phyloP scores from a whole-genome alignment of 92 coral and sea anemone species.

The Paragorgia papillata region DNA sequence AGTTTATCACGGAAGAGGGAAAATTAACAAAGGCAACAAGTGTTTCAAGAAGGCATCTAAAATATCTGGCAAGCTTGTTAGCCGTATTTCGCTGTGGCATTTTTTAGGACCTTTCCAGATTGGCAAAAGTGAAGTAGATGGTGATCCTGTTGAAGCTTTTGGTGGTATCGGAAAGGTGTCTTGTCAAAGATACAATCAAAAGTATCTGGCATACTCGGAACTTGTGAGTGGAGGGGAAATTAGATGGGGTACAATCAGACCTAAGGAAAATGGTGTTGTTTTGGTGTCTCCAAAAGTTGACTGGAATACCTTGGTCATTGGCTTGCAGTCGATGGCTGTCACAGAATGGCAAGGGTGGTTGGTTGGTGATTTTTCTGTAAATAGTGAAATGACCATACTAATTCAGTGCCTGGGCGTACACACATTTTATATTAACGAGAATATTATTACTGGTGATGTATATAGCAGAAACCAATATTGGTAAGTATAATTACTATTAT shows the following conservation, averaged over 20 bases:
- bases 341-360: conserved; percentile 98
- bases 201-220: conserved; percentile 73
- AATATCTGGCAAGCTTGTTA: conserved; percentile 67
- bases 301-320: conserved; percentile 78
- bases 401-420: conserved; percentile 79
- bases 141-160: conserved; percentile 92
- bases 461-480: conserved; percentile 80
- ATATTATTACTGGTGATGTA: conserved; percentile 76
- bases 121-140: conserved; percentile 93
- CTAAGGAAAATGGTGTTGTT: conserved; percentile 52
- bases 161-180: conserved; percentile 80
- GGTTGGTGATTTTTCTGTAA: conserved; percentile 78
- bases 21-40: conserved; percentile 66
- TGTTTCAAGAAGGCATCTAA: conserved; percentile 85
- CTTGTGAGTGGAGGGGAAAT: conserved; percentile 70
- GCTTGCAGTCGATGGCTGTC: conserved; percentile 77
- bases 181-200: conserved; percentile 66
- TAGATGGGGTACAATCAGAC: conserved; percentile 64
- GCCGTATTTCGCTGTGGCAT: conserved; percentile 77
- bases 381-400: conserved; percentile 69
- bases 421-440: conserved; percentile 75
- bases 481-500: conserved; percentile 51
- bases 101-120: conserved; percentile 91
- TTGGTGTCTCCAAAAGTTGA: conserved; percentile 47
- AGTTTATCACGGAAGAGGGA: conserved; percentile 53